These are phyloP conservation scores for Perca schrenkii DNA, from an alignment of 2,113 vertebrate genomes.

Conservation along the genomic window DNA sequence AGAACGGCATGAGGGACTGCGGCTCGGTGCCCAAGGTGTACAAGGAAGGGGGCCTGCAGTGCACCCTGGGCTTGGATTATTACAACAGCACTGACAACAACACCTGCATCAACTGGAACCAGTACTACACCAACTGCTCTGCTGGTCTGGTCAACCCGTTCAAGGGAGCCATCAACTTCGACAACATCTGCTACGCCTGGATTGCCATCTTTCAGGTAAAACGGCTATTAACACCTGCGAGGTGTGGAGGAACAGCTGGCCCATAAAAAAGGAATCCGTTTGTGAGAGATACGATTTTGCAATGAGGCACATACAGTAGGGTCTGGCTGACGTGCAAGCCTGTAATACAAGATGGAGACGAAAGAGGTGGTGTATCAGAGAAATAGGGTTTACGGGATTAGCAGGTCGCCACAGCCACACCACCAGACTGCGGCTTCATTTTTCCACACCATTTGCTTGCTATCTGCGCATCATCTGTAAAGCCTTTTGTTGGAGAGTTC, in stretches of 20 bases:
- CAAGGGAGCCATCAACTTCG: conserved; percentile 98
- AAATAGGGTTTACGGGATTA: conserved; percentile 53
- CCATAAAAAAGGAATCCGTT: not conserved
- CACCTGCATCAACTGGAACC: conserved; percentile 98
- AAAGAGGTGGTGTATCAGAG: conserved; percentile 29
- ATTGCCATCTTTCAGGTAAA: conserved; percentile 98
- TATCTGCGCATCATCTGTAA: conserved; percentile 54
- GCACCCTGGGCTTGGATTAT: conserved; percentile 88
- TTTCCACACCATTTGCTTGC: conserved; percentile 57
- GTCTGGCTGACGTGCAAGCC: conserved; percentile 8
- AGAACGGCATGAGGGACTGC: conserved; percentile 96
- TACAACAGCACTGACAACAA: conserved; percentile 97
- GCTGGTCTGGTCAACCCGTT: conserved; percentile 94
- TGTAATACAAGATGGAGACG: conserved; percentile 16
- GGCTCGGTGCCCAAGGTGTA: conserved; percentile 88
- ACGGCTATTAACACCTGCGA: too few relatives aligned
- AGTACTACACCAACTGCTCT: conserved; percentile 97
- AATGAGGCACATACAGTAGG: not conserved
- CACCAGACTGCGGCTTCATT: conserved; percentile 26
- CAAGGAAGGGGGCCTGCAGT: conserved; percentile 89
- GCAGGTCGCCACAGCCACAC: conserved; percentile 30
- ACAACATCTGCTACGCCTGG: conserved; percentile 99
- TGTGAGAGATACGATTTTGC: not conserved
- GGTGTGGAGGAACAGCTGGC: not conserved
- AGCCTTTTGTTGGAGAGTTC: conserved; percentile 31